Evolutionary conservation across 2,888 invertebrate species (phyloP).

Genomic region (Pemphredon lugubris): DNA sequence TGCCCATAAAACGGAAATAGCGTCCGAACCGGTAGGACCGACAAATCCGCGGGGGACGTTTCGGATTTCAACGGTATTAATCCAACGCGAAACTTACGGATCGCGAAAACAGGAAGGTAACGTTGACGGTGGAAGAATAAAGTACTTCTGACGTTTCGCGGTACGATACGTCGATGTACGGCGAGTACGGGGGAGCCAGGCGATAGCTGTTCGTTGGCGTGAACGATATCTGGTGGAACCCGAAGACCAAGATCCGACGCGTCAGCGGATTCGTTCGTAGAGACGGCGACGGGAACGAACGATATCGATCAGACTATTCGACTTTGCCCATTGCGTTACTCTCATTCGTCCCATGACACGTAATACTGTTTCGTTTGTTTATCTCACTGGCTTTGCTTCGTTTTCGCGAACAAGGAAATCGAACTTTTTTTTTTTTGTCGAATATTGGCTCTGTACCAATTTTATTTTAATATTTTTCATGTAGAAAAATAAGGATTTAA

Average conservation of each 20-base stretch:
- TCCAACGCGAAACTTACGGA: neutral
- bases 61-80: neutral
- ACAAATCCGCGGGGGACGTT: neutral
- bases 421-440: too few species aligned
- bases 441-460: too few species aligned
- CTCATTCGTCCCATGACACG: neutral
- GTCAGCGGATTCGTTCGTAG: conserved; percentile 26
- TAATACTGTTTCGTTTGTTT: neutral
- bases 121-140: neutral
- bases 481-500: too few species aligned
- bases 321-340: conserved; percentile 1
- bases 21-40: neutral
- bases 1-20: neutral
- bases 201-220: conserved; percentile 1
- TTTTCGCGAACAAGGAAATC: too few species aligned
- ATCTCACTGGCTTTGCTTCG: too few species aligned
- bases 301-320: conserved; percentile 29
- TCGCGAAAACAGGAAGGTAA: neutral
- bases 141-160: neutral
- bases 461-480: too few species aligned
- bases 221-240: neutral
- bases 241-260: conserved; percentile 4
- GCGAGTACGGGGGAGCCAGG: too few species aligned
- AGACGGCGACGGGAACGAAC: conserved; percentile 11
- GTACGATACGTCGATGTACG: neutral